Evolutionary conservation across 2,888 invertebrate genomes (phyloP), one percentile per base, ranked within the genome.

Genomic region (Strigamia maritima): DNA sequence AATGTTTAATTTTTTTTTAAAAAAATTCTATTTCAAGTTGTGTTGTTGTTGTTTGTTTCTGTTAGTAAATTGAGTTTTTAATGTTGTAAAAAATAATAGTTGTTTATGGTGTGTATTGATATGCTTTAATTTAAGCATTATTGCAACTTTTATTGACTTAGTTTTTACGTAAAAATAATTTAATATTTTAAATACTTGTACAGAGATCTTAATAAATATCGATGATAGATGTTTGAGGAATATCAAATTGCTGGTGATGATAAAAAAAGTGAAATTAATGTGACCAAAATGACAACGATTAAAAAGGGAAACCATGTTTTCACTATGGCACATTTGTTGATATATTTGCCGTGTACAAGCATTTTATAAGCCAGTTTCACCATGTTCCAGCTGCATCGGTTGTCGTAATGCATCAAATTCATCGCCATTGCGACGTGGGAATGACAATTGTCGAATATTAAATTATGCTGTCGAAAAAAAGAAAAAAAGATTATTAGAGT

Each of bases 401-500:
- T 90, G 79, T 92, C 88, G 85, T 98, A 99, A 77, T 89, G 89
- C 98, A 99, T 99, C 76, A 92, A 87, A 86, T 94, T 94, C 28
- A 99, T 88, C 0, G 98, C 97, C 81, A 91, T 92, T 0, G 97
- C 98, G 38, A 97, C 97, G 86, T 98, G 98, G 0, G 98, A 98
- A 86, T 99, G 98, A 84, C 99, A 99, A 87, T 99, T 98, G 87
- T 99, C 98, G 86, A 95, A 98, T 85, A 91, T 93, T 81, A 99
- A 87, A 86, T 98, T 98, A 85, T 99, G 99, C 93, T 94, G 87
- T 76, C 84, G 84, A 77, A 77, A 80, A 88, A 78, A 10, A 8
- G 6, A 44, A 1, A 74, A 14, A 76, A 16, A 7, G 7, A 76
- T n/a, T 14, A 24, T 44, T n/a, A n/a, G n/a, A n/a, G n/a, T n/a